Percentiles rank a stretch among this genome's conserved stretches.
Conservation (phyloP, 2,113 vertebrate genomes). For the Orthonyx spaldingii region DNA sequence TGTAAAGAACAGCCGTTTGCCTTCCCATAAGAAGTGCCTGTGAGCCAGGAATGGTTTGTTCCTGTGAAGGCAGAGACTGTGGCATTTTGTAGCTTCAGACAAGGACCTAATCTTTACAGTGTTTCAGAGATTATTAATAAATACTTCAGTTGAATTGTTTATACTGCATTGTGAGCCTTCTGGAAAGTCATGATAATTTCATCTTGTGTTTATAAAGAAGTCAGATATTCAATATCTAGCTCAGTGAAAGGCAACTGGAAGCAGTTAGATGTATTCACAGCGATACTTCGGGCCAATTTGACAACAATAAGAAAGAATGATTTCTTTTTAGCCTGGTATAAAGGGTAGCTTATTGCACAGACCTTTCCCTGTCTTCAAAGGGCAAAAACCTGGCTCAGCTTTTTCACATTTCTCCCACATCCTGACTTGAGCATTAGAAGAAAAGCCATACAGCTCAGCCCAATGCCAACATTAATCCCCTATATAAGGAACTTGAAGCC, state of each 20-base stretch:
- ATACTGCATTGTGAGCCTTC: background rate
- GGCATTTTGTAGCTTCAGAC: background rate
- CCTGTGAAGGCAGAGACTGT: background rate
- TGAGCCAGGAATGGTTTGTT: background rate
- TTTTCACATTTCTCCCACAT: background rate
- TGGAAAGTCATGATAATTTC: conserved; percentile 12
- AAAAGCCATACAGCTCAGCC: background rate
- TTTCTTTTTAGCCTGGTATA: conserved; percentile 22
- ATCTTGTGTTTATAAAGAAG: background rate
- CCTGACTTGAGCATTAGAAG: background rate
- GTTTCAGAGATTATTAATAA: conserved; percentile 1
- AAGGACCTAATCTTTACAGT: background rate
- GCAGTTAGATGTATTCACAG: background rate
- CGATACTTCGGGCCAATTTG: background rate
- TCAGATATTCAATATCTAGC: background rate
- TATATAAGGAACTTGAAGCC: background rate
- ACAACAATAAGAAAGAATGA: conserved; percentile 17
- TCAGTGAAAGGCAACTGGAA: background rate
- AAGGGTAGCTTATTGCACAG: conserved; percentile 19
- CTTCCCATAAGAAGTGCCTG: background rate
- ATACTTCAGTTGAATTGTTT: background rate
- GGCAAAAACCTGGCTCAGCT: conserved; percentile 36
- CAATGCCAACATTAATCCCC: background rate
- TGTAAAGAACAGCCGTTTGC: background rate
- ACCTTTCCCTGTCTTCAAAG: conserved; percentile 1